Base-by-base conservation (phyloP, 1,140 invertebrate species). In the Anoplolepis gracilipes region DNA sequence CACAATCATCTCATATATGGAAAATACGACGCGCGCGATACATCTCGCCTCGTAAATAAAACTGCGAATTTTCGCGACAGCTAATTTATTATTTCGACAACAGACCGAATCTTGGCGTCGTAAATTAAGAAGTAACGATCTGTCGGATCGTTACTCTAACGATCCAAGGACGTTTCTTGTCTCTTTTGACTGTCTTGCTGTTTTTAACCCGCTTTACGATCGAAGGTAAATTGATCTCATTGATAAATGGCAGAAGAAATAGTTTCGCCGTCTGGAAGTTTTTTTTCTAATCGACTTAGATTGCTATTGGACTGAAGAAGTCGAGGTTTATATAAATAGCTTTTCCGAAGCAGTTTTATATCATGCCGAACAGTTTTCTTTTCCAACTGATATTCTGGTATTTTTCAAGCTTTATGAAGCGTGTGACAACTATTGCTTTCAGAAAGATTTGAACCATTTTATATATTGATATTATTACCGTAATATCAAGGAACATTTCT, bases 71-170 rank as follows among this genome's bases (percentile, higher is more conserved):
- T 33, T 72, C 28, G 39, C 46, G 53, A 59, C 36, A 25, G 36
- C 36, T 73, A 36, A 82, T 82, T 82, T 72, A 73, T 82, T n/a
- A 55, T 82, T 59, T 73, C 67, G 67, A 61, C 46, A 82, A 82
- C 65, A 82, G n/a, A 42, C 78, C 42, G 65, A 67, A 81, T 81
- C 57, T 59, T n/a, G 36, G 16, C 28, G 19, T 53, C 55, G 25
- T 82, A 82, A 82, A 82, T 82, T 61, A 73, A 82, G 53, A 22
- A 70, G 33, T 19, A 28, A n/a, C 33, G 33, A 53, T 57, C 78
- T 49, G 36, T 59, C 33, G 6, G 46, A 25, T 42, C 36, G 36
- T 46, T 49, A 49, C 46, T 57, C 49, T n/a, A 22, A 16, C 53
- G 53, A 33, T 82, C 36, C 53, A 72, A 73, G 57, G 67, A 82